These are phyloP conservation scores for Azemiops feae DNA, from an alignment of 2,113 vertebrate genomes.

Conservation along the genomic window DNA sequence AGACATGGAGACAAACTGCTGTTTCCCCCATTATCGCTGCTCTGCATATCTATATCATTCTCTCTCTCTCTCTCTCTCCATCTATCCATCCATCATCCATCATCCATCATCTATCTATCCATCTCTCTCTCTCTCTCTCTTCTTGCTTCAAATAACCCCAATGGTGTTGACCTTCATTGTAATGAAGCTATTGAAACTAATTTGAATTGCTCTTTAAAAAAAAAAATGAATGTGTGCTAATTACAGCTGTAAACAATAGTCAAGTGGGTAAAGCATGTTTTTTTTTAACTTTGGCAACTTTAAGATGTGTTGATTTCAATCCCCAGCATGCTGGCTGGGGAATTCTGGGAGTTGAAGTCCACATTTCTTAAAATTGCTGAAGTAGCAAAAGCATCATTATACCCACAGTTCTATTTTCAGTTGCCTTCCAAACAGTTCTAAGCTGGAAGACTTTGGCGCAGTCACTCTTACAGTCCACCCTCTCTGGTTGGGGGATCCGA, in stretches of 20 bases:
- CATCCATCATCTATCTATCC: neutral
- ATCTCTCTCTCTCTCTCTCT: neutral
- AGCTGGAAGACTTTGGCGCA: neutral
- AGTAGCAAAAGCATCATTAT: neutral
- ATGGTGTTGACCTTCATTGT: neutral
- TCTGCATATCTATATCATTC: neutral
- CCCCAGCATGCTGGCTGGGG: neutral
- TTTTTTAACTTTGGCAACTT: neutral
- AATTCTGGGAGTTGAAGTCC: neutral
- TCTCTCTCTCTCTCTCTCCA: no score
- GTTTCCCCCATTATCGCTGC: neutral
- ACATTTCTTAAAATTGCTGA: neutral
- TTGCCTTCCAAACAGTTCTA: neutral
- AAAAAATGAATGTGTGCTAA: neutral
- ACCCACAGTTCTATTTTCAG: neutral
- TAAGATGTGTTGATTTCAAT: neutral
- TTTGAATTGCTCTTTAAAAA: neutral
- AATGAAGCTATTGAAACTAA: neutral
- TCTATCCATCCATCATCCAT: neutral
- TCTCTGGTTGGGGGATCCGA: neutral
- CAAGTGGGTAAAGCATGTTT: neutral
- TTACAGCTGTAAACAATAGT: neutral
- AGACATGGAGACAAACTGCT: neutral
- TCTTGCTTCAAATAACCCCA: neutral
- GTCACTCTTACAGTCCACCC: neutral